Base-by-base conservation (phyloP, 2,888 invertebrate genomes). In the Pyrocoelia pectoralis region DNA sequence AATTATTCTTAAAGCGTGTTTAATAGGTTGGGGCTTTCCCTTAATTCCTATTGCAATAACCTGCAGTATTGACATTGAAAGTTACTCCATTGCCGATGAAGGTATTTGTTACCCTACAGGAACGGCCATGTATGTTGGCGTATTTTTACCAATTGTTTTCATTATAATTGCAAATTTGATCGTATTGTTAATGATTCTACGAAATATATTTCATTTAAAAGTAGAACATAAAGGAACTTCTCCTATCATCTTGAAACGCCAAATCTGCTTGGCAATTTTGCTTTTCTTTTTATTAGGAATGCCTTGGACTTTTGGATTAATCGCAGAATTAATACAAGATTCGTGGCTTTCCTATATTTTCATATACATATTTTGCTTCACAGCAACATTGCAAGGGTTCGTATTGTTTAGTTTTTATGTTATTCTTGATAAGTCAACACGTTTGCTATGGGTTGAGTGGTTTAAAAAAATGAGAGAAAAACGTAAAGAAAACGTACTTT, bases 11-110 rank as follows among this genome's bases (percentile, higher is more conserved):
- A 86, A 89, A 73, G 86, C 88, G 0, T 83, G 85, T 2, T 77
- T 87, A 0, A 86, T 89, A 68, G 86, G 88, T 5, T 90, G 90
- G 89, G 86, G 88, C 33, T 75, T 83, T 29, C 87, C 87, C 0
- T 75, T 84, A 55, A 79, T 85, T 19, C 82, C 87, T 0, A 83
- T 88, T 9, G 79, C 83, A 1, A 70, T 84, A n/a, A 80, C 86
- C n/a, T 79, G 84, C 18, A 77, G 83, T 2, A 74, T 82, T 49
- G 78, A 80, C 70, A 82, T 83, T 43, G 76, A 79, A 9, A 82
- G 83, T 0, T 87, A 87, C 73, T 78, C 79, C 69, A 79, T 80
- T 1, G 81, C 82, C 51, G 80, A 80, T 14, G 80, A 82, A 41
- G 76, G 82, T 28, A 83, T 85, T 76, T 85, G 88, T 75, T 84